Evolutionary conservation across 2,797 vertebrate species (phyloP).

Genomic region (Pelochelys cantorii): DNA sequence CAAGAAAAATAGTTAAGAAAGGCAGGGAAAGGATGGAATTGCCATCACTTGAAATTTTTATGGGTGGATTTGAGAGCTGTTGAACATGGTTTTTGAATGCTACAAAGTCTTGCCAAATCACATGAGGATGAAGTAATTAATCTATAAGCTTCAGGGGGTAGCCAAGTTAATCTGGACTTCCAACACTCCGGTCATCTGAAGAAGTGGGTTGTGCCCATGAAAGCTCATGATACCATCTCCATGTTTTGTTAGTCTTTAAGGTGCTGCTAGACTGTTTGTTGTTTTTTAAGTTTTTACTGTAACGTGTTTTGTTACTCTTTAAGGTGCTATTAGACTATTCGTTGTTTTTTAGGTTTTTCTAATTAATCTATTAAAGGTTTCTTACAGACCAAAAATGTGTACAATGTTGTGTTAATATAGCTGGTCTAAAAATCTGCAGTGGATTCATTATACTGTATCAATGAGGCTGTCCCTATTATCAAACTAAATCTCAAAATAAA

Average conservation of each 20-base stretch:
- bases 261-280: no score
- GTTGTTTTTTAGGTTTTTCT: background rate
- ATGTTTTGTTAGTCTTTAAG: no score
- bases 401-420: constrained; percentile 12
- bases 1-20: constrained; percentile 4
- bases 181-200: no score
- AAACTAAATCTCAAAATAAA: constrained; percentile 25
- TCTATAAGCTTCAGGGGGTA: background rate
- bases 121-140: background rate
- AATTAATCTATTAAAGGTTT: background rate
- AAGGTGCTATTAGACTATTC: no score
- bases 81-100: background rate
- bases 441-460: constrained; percentile 28
- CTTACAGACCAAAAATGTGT: constrained; percentile 15
- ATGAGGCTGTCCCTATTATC: constrained; percentile 22
- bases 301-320: no score
- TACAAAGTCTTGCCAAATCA: background rate
- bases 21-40: constrained; percentile 13
- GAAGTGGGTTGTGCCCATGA: no score
- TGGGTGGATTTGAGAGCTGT: background rate
- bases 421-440: background rate
- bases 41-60: constrained; percentile 21
- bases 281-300: no score
- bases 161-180: no score
- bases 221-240: no score